phyloP scores from a whole-genome alignment of 2,113 vertebrate species.

The Ptilorrhoa leucosticta region DNA sequence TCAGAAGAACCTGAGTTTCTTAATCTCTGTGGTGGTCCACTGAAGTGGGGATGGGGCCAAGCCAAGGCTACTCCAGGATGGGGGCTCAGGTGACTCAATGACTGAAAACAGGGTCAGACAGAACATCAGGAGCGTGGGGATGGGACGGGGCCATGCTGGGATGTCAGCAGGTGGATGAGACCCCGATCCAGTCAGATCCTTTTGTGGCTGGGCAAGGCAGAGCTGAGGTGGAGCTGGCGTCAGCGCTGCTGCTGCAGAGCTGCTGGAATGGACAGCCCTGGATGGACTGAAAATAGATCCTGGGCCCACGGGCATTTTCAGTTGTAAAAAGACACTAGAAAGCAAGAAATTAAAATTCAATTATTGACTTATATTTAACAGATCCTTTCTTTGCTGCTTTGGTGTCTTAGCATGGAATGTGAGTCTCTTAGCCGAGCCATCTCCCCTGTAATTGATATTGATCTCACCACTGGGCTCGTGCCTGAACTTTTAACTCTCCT shows the following conservation, averaged over 20 bases:
- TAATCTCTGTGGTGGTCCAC: not conserved
- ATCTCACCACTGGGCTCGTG: not conserved
- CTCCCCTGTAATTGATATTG: slow-evolving; percentile 13
- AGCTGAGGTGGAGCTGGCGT: not conserved
- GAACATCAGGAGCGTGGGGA: fast-evolving
- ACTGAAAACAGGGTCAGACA: not conserved
- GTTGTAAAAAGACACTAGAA: not conserved
- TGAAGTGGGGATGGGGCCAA: not conserved
- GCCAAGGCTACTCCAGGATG: not conserved
- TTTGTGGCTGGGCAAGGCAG: not conserved
- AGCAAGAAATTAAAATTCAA: not conserved
- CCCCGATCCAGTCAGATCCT: not conserved
- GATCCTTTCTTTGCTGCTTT: not conserved
- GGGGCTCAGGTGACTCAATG: fast-evolving
- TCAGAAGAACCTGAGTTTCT: not conserved
- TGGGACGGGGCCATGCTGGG: not conserved
- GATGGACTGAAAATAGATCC: not conserved
- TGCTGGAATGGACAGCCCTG: not conserved
- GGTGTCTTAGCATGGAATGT: not conserved
- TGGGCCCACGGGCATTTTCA: not conserved
- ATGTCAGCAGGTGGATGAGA: not conserved
- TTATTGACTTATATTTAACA: not conserved
- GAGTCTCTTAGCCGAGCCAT: not conserved
- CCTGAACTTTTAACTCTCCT: not conserved
- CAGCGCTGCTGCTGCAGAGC: not conserved